These are phyloP conservation scores for Diplolepis rosae DNA, from an alignment of 2,888 invertebrate genomes.

Conservation along the genomic window DNA sequence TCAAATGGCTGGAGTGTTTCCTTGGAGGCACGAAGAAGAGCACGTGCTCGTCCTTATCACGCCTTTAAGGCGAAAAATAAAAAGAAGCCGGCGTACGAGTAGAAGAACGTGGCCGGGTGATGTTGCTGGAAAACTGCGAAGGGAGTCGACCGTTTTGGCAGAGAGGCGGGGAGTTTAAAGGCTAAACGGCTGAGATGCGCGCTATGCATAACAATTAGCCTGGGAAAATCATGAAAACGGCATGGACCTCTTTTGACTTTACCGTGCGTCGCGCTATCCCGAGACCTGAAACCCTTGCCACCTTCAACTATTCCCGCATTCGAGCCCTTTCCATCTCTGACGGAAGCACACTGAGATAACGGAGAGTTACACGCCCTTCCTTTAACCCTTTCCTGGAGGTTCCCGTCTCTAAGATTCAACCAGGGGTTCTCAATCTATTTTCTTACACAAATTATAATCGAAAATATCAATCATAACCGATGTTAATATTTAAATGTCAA, in stretches of 20 bases:
- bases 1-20: constrained; percentile 36
- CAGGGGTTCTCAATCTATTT: constrained; percentile 52
- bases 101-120: constrained; percentile 39
- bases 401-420: constrained; percentile 48
- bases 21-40: constrained; percentile 37
- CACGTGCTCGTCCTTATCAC: constrained; percentile 65
- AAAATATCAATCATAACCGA: background rate
- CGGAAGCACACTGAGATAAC: constrained; percentile 71
- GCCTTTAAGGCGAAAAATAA: constrained; percentile 50
- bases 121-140: constrained; percentile 35
- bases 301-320: constrained; percentile 43
- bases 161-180: constrained; percentile 49
- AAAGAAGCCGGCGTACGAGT: constrained; percentile 35
- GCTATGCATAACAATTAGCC: constrained; percentile 73
- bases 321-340: constrained; percentile 49
- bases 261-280: constrained; percentile 47
- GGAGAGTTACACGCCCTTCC: constrained; percentile 70
- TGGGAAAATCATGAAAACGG: constrained; percentile 72
- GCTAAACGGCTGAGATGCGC: constrained; percentile 63
- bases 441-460: background rate
- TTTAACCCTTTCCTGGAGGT: constrained; percentile 63
- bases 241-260: constrained; percentile 67
- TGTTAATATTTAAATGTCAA: too few species aligned
- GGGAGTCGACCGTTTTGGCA: constrained; percentile 36
- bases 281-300: constrained; percentile 52